phyloP scores from a whole-genome alignment of 2,797 vertebrate species.

The Lepus oiostolus region DNA sequence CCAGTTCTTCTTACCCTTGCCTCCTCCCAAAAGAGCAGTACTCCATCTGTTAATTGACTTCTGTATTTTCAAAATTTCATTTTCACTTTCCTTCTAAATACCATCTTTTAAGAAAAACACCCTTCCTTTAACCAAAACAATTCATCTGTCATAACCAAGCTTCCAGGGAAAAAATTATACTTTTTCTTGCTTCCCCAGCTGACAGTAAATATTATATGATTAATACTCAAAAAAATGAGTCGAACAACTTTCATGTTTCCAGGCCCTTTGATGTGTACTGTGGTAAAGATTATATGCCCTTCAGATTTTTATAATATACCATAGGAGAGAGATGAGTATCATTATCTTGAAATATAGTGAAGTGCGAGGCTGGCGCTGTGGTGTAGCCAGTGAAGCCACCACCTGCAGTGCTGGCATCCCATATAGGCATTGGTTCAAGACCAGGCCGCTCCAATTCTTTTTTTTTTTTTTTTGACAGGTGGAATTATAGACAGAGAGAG shows the following conservation, averaged over 20 bases:
- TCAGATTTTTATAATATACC: not conserved
- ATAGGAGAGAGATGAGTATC: not conserved
- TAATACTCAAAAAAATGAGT: not conserved
- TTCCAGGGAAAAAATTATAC: not conserved
- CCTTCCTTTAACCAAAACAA: not conserved
- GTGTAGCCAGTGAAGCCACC: too few species aligned
- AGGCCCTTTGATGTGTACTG: not conserved
- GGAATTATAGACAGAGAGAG: too few species aligned
- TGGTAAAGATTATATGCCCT: not conserved
- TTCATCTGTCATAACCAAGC: not conserved
- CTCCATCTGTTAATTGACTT: not conserved
- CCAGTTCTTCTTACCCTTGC: not conserved
- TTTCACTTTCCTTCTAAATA: conserved; percentile 37
- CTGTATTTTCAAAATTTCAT: not conserved
- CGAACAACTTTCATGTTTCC: not conserved
- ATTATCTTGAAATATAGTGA: not conserved
- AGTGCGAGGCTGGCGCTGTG: too few species aligned
- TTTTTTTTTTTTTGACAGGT: too few species aligned
- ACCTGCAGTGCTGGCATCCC: too few species aligned
- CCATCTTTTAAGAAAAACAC: not conserved
- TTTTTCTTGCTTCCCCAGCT: conserved; percentile 1
- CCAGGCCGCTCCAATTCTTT: too few species aligned
- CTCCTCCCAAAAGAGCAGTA: not conserved
- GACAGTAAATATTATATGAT: not conserved
- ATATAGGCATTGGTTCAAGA: too few species aligned